Evolutionary conservation across 2,888 invertebrate genomes (phyloP), one percentile per base, ranked within the genome.

Genomic region (Caradrina kadenii): DNA sequence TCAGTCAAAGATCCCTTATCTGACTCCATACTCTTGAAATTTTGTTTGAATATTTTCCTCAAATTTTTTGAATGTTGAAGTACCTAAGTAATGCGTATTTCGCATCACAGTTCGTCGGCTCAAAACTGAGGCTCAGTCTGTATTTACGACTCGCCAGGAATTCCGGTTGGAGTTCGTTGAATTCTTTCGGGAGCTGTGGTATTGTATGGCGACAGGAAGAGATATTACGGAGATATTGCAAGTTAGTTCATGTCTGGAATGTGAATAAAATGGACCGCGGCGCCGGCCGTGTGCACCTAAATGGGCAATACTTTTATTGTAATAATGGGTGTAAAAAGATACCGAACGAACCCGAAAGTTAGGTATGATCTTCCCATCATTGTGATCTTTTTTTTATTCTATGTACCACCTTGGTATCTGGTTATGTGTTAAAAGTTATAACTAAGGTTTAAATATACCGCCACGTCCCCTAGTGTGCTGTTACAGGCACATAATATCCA

Each of bases 131-230:
- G n/a, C n/a, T n/a, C 42, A 26, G 65, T 54, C 62, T 50, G 52
- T 73, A 70, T 79, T 64, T 39, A 56, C 45, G 52, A 19, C 48
- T 54, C 50, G 54, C 54, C 17, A 64, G 62, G 71, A 79, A 78
- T 78, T 75, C 56, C 17, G 61, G 49, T 35, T 66, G 50, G 7
- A 39, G 60, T 55, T 65, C 63, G 13, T 61, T 50, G 76, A 69
- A 80, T 77, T 75, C 50, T 63, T 80, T 75, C 42, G 52, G 26
- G 21, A 39, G 58, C 35, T 64, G 5, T 61, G 21, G 22, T 52
- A 4, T 62, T 22, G 22, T 52, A 2, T 59, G 35, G 39, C 13
- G 58, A 69, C 35, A 21, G 54, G 50, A 54, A 62, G 21, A 42
- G 6, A 58, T 7, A 35, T 76, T 63, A 50, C 58, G 17, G 56